These are phyloP conservation scores for Chrysina gloriosa DNA, from an alignment of 2,888 invertebrate genomes.

Conservation along the genomic window DNA sequence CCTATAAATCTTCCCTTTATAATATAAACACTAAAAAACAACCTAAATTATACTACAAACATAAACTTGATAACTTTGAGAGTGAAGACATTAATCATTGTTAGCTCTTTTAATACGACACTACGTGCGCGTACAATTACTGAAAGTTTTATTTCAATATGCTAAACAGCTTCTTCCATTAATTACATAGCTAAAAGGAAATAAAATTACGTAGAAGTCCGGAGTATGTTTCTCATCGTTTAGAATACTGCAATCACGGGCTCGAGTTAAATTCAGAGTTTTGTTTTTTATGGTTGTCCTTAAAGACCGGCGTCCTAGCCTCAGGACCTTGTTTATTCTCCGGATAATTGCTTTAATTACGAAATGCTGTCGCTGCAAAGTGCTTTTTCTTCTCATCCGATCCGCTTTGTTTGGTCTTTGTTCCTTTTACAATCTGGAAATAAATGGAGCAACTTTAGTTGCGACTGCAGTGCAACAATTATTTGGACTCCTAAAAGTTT, in stretches of 20 bases:
- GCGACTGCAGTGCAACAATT: not conserved
- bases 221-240: constrained; percentile 7
- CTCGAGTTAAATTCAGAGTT: constrained; percentile 33
- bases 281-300: constrained; percentile 22
- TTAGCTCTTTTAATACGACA: constrained; percentile 1
- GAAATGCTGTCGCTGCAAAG: constrained; percentile 36
- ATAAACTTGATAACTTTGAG: constrained; percentile 1
- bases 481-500: not conserved
- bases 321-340: constrained; percentile 39
- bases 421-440: not conserved
- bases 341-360: constrained; percentile 40
- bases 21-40: not conserved
- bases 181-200: constrained; percentile 30
- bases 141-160: constrained; percentile 28
- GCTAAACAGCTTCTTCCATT: constrained; percentile 22
- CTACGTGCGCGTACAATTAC: constrained; percentile 14
- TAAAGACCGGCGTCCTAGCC: constrained; percentile 33
- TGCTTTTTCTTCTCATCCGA: constrained; percentile 22
- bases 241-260: constrained; percentile 23
- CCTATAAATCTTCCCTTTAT: not conserved
- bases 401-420: constrained; percentile 1
- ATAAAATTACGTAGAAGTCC: constrained; percentile 8
- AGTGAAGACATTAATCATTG: constrained; percentile 29
- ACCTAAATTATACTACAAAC: constrained; percentile 4
- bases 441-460: not conserved